These are phyloP conservation scores for Pollimyrus isidori DNA, from an alignment of 2,113 vertebrate genomes.

Conservation along the genomic window DNA sequence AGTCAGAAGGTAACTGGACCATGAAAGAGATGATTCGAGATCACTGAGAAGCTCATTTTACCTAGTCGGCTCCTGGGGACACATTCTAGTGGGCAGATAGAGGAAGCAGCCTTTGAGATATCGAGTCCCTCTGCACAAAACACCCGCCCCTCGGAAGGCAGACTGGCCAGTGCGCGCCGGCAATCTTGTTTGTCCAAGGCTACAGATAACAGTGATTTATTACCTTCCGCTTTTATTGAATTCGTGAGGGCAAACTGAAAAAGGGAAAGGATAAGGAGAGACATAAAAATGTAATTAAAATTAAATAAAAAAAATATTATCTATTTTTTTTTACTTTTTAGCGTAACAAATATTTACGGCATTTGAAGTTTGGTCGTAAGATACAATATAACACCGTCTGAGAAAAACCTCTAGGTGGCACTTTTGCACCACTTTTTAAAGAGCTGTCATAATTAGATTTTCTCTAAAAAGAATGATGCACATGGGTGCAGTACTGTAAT, in stretches of 20 bases:
- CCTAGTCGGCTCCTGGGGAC: neutral
- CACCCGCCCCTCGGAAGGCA: conserved; percentile 28
- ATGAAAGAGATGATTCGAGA: neutral
- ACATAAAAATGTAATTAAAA: neutral
- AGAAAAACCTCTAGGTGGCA: neutral
- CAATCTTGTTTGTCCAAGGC: conserved; percentile 6
- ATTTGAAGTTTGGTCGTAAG: neutral
- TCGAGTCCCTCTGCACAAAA: conserved; percentile 1
- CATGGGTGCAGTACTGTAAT: neutral
- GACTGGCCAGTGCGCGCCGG: neutral
- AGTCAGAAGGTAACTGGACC: neutral
- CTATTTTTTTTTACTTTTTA: neutral
- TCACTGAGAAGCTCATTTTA: neutral
- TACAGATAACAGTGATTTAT: conserved; percentile 25
- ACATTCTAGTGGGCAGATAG: neutral
- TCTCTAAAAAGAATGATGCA: neutral
- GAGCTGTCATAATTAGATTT: neutral
- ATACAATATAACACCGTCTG: neutral
- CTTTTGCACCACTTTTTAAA: neutral
- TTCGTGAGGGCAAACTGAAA: neutral
- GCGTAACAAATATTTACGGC: neutral
- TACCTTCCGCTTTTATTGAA: conserved; percentile 1
- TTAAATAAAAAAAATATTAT: neutral
- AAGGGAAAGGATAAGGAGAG: neutral
- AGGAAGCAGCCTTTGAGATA: neutral